phyloP scores from a whole-genome alignment of 1,140 invertebrate genomes.

The Diachasma alloeum region DNA sequence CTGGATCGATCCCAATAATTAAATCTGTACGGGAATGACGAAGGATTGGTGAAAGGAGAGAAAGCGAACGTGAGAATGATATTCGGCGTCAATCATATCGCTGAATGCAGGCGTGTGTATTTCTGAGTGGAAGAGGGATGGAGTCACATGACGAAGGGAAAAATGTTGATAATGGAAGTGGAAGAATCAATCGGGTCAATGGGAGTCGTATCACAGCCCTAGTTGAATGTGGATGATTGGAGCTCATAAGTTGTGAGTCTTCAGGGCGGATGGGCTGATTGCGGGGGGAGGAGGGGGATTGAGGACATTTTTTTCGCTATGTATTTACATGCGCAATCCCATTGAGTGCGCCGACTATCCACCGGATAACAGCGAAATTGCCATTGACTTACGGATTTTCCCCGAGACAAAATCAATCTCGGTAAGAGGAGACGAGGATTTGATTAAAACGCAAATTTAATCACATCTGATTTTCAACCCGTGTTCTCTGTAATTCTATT shows the following conservation, averaged over 20 bases:
- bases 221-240: background rate
- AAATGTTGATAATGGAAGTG: constrained; percentile 2
- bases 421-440: background rate
- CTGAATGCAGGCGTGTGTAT: background rate
- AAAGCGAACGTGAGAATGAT: constrained; percentile 36
- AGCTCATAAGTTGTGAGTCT: background rate
- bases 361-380: background rate
- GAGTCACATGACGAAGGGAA: constrained; percentile 3
- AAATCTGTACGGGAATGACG: constrained; percentile 44
- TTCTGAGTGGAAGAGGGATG: background rate
- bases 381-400: background rate
- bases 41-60: constrained; percentile 23
- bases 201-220: background rate
- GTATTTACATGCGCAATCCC: no score
- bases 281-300: no score
- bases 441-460: constrained; percentile 8
- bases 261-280: no score
- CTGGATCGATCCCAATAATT: constrained; percentile 57
- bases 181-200: constrained; percentile 12
- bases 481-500: background rate
- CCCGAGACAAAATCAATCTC: background rate
- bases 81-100: constrained; percentile 7
- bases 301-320: no score
- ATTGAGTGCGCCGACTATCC: background rate
- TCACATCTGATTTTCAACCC: background rate